phyloP scores from a whole-genome alignment of 2,888 invertebrate genomes.

The Eupithecia pulchellata region DNA sequence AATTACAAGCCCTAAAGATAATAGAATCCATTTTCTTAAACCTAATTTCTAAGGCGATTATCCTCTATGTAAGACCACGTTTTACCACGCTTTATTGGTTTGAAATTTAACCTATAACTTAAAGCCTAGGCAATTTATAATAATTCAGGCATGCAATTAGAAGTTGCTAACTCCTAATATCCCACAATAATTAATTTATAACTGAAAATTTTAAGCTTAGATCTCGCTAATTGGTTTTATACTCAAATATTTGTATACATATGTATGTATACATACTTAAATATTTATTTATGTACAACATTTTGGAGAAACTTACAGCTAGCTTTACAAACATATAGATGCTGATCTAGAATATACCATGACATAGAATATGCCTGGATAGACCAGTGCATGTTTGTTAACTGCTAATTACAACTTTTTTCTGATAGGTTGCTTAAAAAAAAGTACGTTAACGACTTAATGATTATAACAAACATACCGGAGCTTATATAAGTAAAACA shows the following conservation, averaged over 20 bases:
- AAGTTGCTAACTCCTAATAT: conserved; percentile 14
- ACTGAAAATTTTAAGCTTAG: neutral
- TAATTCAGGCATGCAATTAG: conserved; percentile 30
- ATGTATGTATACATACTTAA: no score
- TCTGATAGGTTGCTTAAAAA: no score
- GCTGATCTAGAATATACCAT: no score
- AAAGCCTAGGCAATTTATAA: conserved; percentile 29
- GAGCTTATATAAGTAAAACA: no score
- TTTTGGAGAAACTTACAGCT: no score
- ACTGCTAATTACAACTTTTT: no score
- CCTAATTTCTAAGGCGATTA: neutral
- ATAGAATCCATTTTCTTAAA: neutral
- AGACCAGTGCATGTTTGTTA: no score
- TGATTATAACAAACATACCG: neutral
- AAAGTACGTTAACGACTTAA: no score
- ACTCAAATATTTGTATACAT: no score
- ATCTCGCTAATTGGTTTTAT: neutral
- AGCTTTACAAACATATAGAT: no score
- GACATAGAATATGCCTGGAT: no score
- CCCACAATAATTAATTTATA: conserved; percentile 15
- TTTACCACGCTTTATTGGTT: conserved; percentile 11
- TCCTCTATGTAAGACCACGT: neutral
- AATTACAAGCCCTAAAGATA: neutral
- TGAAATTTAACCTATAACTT: conserved; percentile 14
- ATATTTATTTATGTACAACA: no score